phyloP scores from a whole-genome alignment of 2,113 vertebrate species.

The Girardinichthys multiradiatus region DNA sequence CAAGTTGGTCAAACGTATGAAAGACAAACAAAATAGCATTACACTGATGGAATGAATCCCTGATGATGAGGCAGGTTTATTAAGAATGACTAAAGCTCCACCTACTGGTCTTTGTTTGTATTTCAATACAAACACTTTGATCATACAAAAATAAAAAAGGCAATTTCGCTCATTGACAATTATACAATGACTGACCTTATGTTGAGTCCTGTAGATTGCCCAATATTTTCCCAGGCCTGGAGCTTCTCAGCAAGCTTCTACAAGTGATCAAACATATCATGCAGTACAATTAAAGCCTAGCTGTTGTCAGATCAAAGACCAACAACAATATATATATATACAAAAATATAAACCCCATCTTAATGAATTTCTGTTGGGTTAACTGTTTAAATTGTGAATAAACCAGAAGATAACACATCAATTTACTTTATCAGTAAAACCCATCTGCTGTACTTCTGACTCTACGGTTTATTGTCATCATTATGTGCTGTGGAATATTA shows the following conservation, averaged over 20 bases:
- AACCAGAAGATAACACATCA: background rate
- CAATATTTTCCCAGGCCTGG: slow-evolving; percentile 89
- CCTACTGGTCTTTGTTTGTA: slow-evolving; percentile 32
- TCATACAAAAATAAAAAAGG: no score
- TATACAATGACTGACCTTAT: slow-evolving; percentile 82
- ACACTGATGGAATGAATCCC: slow-evolving; percentile 23
- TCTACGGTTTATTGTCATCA: no score
- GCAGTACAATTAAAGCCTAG: background rate
- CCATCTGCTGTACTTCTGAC: no score
- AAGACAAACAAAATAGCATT: slow-evolving; percentile 13
- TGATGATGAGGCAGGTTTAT: slow-evolving; percentile 35
- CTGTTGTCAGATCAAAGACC: background rate
- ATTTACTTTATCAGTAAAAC: no score
- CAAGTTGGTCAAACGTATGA: slow-evolving; percentile 41
- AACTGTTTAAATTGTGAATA: background rate
- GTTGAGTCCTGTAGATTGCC: slow-evolving; percentile 87
- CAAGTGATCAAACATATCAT: background rate
- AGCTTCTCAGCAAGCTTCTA: slow-evolving; percentile 87
- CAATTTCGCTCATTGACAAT: background rate
- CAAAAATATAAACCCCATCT: background rate
- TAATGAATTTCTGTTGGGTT: background rate
- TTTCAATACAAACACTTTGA: background rate
- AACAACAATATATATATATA: background rate
- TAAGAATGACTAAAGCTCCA: slow-evolving; percentile 51
- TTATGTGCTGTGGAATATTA: no score